Conservation (phyloP, 2,888 invertebrate genomes). For the Orgyia antiqua region DNA sequence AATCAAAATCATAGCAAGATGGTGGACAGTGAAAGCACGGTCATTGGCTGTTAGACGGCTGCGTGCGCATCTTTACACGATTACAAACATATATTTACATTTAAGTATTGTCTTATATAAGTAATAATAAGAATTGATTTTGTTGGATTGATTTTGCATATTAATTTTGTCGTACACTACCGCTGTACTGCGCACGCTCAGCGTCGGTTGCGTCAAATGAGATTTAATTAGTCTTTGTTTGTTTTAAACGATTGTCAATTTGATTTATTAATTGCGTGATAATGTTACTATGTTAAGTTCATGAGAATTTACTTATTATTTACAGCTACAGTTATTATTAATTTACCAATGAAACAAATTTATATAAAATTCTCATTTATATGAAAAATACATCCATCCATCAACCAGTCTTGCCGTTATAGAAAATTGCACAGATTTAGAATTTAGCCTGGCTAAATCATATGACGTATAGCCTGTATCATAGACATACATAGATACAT, state of each 20-base stretch:
- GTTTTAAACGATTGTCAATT: constrained; percentile 31
- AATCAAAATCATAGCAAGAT: constrained; percentile 60
- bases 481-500: too few species aligned
- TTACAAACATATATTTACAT: constrained; percentile 30
- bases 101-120: not conserved
- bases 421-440: too few species aligned
- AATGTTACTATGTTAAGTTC: too few species aligned
- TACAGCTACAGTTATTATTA: too few species aligned
- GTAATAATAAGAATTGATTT: constrained; percentile 3
- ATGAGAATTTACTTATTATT: too few species aligned
- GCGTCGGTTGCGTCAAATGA: constrained; percentile 46
- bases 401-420: too few species aligned
- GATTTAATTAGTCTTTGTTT: constrained; percentile 71
- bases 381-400: too few species aligned
- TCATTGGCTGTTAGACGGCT: constrained; percentile 68
- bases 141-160: not conserved
- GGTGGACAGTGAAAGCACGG: constrained; percentile 73
- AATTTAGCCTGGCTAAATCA: too few species aligned
- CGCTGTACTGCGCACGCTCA: constrained; percentile 51
- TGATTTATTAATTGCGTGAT: constrained; percentile 20
- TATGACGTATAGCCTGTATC: too few species aligned
- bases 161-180: constrained; percentile 26
- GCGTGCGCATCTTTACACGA: constrained; percentile 62
- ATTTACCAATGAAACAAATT: too few species aligned
- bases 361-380: too few species aligned